These are phyloP conservation scores for Scylla paramamosain DNA, from an alignment of 1,140 invertebrate genomes.

Conservation along the genomic window DNA sequence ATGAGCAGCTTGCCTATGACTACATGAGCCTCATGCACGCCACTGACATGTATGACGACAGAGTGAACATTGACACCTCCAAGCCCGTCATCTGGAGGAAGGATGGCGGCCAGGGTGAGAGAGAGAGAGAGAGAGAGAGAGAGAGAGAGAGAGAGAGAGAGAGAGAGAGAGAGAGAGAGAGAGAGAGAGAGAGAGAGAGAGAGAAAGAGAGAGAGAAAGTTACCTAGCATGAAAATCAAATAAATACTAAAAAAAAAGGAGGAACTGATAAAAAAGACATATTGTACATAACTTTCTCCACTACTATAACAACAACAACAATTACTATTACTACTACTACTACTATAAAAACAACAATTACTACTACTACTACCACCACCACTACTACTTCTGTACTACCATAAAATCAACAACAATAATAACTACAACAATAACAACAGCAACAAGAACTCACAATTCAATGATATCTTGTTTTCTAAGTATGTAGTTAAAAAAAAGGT, in stretches of 20 bases:
- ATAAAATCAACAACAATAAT: background rate
- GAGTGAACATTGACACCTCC: slow-evolving; percentile 38
- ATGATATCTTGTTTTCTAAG: too few species aligned
- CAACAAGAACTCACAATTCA: too few species aligned
- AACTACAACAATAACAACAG: background rate
- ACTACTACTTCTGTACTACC: too few species aligned
- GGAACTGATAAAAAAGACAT: background rate
- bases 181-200: background rate
- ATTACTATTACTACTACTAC: too few species aligned
- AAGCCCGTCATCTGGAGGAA: slow-evolving; percentile 57
- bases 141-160: background rate
- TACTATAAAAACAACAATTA: background rate
- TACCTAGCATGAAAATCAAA: too few species aligned
- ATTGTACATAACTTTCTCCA: too few species aligned
- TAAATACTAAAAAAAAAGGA: too few species aligned
- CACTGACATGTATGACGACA: background rate
- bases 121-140: background rate
- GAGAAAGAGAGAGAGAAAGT: too few species aligned
- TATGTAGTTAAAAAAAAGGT: too few species aligned
- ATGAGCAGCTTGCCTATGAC: background rate
- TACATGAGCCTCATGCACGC: slow-evolving; percentile 59
- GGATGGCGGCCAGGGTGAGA: background rate
- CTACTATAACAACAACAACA: too few species aligned
- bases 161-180: background rate
- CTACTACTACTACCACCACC: too few species aligned